A percentile compares a stretch with the other conserved stretches of the same genome.
phyloP scores from a whole-genome alignment of 2,888 invertebrate genomes.

The Serripes groenlandicus region DNA sequence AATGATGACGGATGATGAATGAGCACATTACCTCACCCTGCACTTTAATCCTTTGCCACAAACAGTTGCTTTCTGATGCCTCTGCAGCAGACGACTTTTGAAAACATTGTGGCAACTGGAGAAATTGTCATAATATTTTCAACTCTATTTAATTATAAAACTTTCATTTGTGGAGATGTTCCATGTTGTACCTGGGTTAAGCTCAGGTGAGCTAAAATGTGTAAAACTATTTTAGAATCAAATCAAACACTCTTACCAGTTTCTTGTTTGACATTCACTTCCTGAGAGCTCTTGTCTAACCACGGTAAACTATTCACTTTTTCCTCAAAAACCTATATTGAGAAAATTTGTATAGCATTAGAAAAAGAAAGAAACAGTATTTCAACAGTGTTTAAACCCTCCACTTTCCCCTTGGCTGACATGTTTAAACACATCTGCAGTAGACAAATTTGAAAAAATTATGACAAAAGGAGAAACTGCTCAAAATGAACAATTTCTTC shows the following conservation, averaged over 20 bases:
- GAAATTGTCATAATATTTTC: too few species aligned
- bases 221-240: too few species aligned
- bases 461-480: not conserved
- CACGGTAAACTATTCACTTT: conserved; percentile 66
- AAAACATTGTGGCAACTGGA: not conserved
- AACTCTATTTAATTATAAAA: too few species aligned
- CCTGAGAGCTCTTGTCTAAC: conserved; percentile 55
- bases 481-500: not conserved
- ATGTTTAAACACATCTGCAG: not conserved
- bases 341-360: too few species aligned
- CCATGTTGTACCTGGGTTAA: too few species aligned
- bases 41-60: not conserved
- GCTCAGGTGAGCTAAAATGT: too few species aligned
- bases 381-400: too few species aligned
- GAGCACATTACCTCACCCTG: too few species aligned
- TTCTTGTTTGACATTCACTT: conserved; percentile 57
- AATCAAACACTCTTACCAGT: conserved; percentile 42
- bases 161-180: too few species aligned
- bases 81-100: not conserved
- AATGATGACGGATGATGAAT: too few species aligned
- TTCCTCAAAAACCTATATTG: conserved; percentile 26
- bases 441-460: not conserved
- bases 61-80: not conserved
- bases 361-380: not conserved
- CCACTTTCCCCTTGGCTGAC: not conserved